Percentiles rank a stretch among this genome's conserved stretches.
Conservation (phyloP, 2,797 vertebrate species). For the Poecilia velifera region DNA sequence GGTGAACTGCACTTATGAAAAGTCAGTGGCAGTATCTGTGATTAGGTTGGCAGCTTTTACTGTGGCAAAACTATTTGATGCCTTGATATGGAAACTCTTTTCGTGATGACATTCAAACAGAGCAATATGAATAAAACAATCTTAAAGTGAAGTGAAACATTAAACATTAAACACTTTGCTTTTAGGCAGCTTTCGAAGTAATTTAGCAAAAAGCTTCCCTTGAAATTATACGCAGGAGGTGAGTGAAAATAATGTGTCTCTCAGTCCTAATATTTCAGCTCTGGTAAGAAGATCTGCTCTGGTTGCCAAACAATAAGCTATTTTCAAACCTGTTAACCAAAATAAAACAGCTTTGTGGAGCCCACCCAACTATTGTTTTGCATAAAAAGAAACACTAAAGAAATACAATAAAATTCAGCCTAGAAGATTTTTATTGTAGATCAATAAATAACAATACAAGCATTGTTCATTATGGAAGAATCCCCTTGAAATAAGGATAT, state of each 20-base stretch:
- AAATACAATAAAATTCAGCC: not conserved
- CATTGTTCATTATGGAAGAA: not conserved
- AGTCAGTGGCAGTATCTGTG: not conserved
- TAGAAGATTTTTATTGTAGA: not conserved
- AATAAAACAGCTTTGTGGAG: not conserved
- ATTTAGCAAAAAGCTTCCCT: not conserved
- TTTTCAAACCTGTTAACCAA: not conserved
- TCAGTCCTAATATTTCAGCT: not conserved
- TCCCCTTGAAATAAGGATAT: not conserved
- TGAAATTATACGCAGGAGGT: not conserved
- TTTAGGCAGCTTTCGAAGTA: not conserved
- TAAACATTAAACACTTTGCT: not conserved
- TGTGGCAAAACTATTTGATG: not conserved
- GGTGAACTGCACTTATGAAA: not conserved
- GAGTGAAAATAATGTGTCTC: not conserved
- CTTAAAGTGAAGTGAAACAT: not conserved
- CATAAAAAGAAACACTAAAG: not conserved
- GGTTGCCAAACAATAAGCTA: not conserved
- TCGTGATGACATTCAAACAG: slow-evolving; percentile 1
- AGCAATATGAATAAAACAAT: not conserved
- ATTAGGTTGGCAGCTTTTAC: not conserved
- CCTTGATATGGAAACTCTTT: not conserved
- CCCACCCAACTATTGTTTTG: not conserved
- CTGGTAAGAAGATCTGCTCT: not conserved
- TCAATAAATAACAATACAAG: not conserved